Conservation (phyloP, 2,113 vertebrate species). For the Lonchura striata region DNA sequence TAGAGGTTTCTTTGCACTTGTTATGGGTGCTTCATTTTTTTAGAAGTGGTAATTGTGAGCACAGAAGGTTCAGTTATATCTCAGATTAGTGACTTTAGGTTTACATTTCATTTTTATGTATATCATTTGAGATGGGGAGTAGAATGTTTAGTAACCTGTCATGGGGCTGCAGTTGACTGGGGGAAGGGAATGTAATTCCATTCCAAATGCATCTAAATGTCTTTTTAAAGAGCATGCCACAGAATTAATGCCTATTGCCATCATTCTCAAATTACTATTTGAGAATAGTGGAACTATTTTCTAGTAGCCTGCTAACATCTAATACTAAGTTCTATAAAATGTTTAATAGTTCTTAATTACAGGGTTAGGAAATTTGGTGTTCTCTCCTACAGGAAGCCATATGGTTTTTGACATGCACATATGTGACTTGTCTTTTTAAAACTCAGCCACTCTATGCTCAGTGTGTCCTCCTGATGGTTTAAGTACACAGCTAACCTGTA, state of each 20-base stretch:
- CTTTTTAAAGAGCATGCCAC: neutral
- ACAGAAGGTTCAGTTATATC: neutral
- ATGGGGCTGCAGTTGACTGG: neutral
- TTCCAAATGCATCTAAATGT: neutral
- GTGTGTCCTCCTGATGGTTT: neutral
- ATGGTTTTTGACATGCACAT: neutral
- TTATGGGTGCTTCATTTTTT: neutral
- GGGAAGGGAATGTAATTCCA: neutral
- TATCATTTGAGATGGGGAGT: neutral
- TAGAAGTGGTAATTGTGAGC: neutral
- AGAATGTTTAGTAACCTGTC: neutral
- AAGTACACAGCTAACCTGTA: neutral
- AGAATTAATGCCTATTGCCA: neutral
- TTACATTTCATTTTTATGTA: neutral
- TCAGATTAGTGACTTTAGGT: neutral
- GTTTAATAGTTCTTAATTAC: neutral
- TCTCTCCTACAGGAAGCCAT: neutral
- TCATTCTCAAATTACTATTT: neutral
- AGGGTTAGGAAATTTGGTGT: neutral
- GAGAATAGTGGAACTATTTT: neutral
- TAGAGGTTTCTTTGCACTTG: neutral
- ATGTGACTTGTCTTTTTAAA: neutral
- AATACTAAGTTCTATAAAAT: neutral
- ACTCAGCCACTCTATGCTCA: neutral
- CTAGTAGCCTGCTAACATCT: neutral